These are phyloP conservation scores for Clavelina lepadiformis DNA, from an alignment of 23 tunicate species.

Conservation along the genomic window DNA sequence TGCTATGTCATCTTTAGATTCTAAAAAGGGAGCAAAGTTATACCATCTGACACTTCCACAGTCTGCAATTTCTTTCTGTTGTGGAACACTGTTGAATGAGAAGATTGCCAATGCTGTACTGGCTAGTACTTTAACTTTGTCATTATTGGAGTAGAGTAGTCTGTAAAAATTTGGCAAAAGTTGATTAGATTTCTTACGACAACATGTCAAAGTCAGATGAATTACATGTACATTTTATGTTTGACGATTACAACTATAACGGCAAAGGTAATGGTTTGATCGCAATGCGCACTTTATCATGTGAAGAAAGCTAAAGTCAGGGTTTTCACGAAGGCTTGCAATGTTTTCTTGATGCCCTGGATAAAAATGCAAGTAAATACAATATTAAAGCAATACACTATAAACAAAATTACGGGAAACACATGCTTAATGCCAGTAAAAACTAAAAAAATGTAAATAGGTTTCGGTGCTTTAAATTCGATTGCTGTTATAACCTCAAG, in stretches of 20 bases:
- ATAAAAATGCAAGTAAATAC: too few relatives aligned
- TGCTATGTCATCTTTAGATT: conserved; percentile 27
- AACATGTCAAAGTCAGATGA: background rate
- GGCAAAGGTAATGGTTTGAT: background rate
- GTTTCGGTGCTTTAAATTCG: too few relatives aligned
- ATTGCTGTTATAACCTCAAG: too few relatives aligned
- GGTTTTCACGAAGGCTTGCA: conserved; percentile 47
- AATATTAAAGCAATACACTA: too few relatives aligned
- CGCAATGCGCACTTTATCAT: conserved; percentile 60
- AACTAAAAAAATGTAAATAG: too few relatives aligned
- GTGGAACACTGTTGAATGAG: conserved; percentile 61
- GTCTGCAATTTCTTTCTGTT: conserved; percentile 75
- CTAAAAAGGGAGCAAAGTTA: conserved; percentile 54
- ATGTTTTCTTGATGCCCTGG: conserved; percentile 66
- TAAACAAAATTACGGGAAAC: too few relatives aligned
- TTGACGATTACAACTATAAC: too few relatives aligned
- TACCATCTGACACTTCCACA: conserved; percentile 87
- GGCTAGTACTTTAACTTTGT: conserved; percentile 50
- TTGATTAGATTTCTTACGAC: background rate
- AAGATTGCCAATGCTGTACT: conserved; percentile 79
- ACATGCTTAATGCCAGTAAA: too few relatives aligned
- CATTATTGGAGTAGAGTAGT: conserved; percentile 61
- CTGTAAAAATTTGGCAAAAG: too few relatives aligned
- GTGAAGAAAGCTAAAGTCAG: conserved; percentile 71
- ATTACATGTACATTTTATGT: background rate